Evolutionary conservation across 1,140 invertebrate species (phyloP).

Genomic region (Lasaia peninsularis): DNA sequence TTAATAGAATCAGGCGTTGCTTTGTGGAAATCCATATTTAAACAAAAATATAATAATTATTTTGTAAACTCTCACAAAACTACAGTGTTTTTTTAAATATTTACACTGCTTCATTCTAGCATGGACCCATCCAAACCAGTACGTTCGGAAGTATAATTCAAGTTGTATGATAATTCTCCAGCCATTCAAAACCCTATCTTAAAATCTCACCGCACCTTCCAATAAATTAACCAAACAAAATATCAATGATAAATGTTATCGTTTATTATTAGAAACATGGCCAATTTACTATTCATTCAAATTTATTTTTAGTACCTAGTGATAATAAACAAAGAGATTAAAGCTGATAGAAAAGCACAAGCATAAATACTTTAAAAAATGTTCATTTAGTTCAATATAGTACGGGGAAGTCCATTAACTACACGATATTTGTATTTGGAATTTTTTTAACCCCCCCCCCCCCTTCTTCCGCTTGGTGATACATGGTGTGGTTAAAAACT

Average conservation of each 20-base stretch:
- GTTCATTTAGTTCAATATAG: too few relatives aligned
- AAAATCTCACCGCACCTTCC: not conserved
- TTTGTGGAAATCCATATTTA: too few relatives aligned
- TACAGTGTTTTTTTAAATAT: too few relatives aligned
- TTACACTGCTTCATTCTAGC: not conserved
- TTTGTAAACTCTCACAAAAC: too few relatives aligned
- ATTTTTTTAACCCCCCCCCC: too few relatives aligned
- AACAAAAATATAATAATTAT: too few relatives aligned
- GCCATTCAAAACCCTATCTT: not conserved
- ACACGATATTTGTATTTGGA: too few relatives aligned
- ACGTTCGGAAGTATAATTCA: conserved; percentile 31
- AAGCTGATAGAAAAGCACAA: not conserved
- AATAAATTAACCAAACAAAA: conserved; percentile 5
- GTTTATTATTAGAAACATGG: not conserved
- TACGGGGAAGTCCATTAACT: too few relatives aligned
- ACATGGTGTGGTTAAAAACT: too few relatives aligned
- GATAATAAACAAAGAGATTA: not conserved
- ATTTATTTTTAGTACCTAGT: not conserved
- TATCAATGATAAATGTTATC: not conserved
- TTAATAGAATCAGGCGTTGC: too few relatives aligned
- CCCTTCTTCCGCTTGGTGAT: too few relatives aligned
- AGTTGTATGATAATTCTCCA: conserved; percentile 37
- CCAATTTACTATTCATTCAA: not conserved
- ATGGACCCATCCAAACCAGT: conserved; percentile 22
- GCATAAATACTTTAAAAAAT: too few relatives aligned